Percentiles rank a stretch among this genome's conserved stretches.
These are phyloP conservation scores for Heliconius nattereri DNA, from an alignment of 1,140 invertebrate species.

Conservation along the genomic window DNA sequence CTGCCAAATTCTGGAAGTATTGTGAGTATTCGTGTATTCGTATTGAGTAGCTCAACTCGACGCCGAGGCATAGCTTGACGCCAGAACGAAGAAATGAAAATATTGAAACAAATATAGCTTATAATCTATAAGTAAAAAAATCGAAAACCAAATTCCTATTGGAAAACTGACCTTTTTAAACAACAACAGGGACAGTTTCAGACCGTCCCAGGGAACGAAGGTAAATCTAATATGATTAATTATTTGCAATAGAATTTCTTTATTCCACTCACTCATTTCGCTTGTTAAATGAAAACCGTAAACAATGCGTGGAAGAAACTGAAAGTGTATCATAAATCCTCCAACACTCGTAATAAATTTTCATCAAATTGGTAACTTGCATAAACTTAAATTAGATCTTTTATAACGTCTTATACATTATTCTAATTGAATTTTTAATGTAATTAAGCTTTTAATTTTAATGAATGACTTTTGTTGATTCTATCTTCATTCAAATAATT, in stretches of 20 bases:
- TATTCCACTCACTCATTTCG: neutral
- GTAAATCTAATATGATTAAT: too few species aligned
- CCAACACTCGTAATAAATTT: slow-evolving; percentile 18
- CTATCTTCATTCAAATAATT: neutral
- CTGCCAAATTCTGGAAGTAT: too few species aligned
- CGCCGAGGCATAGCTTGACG: too few species aligned
- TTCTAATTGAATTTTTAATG: slow-evolving; percentile 25
- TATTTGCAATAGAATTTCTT: neutral
- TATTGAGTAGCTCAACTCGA: too few species aligned
- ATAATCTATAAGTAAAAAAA: neutral
- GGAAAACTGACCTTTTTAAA: neutral
- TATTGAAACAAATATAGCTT: neutral
- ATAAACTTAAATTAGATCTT: slow-evolving; percentile 27
- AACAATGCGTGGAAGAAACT: slow-evolving; percentile 24
- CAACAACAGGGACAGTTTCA: too few species aligned
- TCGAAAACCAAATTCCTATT: neutral
- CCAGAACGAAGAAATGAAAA: too few species aligned
- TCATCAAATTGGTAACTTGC: slow-evolving; percentile 16
- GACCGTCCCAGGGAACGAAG: too few species aligned
- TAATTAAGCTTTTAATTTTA: neutral
- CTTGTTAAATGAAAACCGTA: slow-evolving; percentile 14
- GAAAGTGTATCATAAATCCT: slow-evolving; percentile 25
- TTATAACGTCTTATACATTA: slow-evolving; percentile 20
- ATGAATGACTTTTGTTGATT: neutral
- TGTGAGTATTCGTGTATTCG: too few species aligned